These are phyloP conservation scores for Saxidomus purpurata DNA, from an alignment of 1,140 invertebrate species.

Conservation along the genomic window DNA sequence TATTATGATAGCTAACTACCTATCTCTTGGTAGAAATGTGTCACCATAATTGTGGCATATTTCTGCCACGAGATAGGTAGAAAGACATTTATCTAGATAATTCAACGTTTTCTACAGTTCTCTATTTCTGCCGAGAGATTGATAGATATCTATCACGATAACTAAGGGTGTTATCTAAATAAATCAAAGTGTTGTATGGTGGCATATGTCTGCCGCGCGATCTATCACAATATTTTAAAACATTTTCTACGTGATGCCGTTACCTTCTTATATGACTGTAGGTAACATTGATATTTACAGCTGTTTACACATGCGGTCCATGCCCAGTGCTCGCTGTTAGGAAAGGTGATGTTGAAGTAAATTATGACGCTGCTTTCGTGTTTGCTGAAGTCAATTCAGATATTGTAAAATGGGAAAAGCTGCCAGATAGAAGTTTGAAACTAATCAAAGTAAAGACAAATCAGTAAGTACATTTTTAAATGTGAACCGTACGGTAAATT, in stretches of 20 bases:
- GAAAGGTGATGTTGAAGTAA: slow-evolving; percentile 92
- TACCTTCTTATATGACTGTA: background rate
- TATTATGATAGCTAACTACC: too few species aligned
- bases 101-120: background rate
- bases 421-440: background rate
- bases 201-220: too few species aligned
- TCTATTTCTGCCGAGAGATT: background rate
- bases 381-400: slow-evolving; percentile 94
- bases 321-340: slow-evolving; percentile 91
- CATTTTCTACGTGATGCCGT: background rate
- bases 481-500: too few species aligned
- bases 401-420: slow-evolving; percentile 88
- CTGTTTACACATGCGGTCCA: slow-evolving; percentile 94
- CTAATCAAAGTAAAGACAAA: background rate
- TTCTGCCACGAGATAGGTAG: too few species aligned
- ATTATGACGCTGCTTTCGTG: slow-evolving; percentile 93
- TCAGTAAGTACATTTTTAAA: too few species aligned
- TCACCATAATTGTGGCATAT: too few species aligned
- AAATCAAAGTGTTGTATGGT: too few species aligned
- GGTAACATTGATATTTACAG: slow-evolving; percentile 38
- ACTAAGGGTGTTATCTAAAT: too few species aligned
- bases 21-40: too few species aligned
- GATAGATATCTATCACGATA: background rate
- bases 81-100: too few species aligned
- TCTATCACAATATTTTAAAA: too few species aligned